Conservation (phyloP, 2,797 vertebrate genomes). For the Ctenopoma multispine region DNA sequence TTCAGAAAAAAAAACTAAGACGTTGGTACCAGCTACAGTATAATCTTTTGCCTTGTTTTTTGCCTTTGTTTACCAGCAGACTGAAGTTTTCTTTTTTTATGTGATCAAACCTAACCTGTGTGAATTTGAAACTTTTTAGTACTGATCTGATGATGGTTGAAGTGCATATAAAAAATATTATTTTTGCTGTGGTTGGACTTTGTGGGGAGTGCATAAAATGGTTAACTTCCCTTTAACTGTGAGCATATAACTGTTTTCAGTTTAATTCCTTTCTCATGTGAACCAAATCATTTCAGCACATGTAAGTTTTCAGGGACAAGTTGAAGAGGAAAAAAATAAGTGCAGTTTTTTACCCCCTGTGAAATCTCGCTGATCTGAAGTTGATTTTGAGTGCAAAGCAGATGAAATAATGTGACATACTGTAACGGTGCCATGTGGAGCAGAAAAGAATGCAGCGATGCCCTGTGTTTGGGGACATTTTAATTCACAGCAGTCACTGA, state of each 20-base stretch:
- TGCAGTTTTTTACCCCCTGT: constrained; percentile 12
- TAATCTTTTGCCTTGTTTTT: constrained; percentile 73
- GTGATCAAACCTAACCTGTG: constrained; percentile 68
- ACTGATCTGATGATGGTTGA: constrained; percentile 62
- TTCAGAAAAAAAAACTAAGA: constrained; percentile 60
- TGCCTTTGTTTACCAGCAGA: constrained; percentile 68
- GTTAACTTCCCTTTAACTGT: constrained; percentile 60
- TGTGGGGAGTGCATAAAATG: constrained; percentile 33
- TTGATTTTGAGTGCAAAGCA: constrained; percentile 41
- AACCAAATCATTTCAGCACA: constrained; percentile 58
- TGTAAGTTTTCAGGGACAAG: constrained; percentile 55
- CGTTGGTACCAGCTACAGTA: constrained; percentile 63
- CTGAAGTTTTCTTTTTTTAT: constrained; percentile 60
- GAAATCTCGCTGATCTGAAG: constrained; percentile 60
- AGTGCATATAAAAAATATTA: constrained; percentile 51
- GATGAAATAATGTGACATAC: constrained; percentile 18
- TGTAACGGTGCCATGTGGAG: constrained; percentile 48
- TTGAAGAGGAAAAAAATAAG: constrained; percentile 29
- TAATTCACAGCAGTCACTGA: constrained; percentile 41
- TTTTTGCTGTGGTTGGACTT: constrained; percentile 57
- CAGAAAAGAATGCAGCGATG: constrained; percentile 22
- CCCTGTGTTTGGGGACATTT: constrained; percentile 44
- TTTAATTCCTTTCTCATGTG: constrained; percentile 43
- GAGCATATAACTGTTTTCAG: constrained; percentile 52
- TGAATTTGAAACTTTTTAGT: constrained; percentile 63